Evolutionary conservation across 2,888 invertebrate genomes (phyloP).

Genomic region (Gastracanthus pulcherrimus): DNA sequence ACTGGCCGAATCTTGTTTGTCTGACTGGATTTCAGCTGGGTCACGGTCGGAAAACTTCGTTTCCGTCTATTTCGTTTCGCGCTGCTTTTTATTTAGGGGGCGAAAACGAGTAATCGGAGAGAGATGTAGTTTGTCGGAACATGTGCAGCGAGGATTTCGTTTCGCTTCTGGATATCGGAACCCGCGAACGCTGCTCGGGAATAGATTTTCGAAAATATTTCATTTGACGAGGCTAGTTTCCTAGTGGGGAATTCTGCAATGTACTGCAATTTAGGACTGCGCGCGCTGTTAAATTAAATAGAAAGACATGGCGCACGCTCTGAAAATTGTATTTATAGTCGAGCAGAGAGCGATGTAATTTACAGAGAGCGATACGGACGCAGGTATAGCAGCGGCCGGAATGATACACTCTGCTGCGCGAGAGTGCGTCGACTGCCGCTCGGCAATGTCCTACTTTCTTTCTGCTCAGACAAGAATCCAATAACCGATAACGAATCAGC

Average conservation of each 20-base stretch:
- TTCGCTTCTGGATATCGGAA: too few relatives aligned
- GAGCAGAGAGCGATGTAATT: background rate
- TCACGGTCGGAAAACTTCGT: background rate
- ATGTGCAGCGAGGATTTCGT: too few relatives aligned
- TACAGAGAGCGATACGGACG: background rate
- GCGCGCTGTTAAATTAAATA: background rate
- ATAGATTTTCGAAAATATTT: too few relatives aligned
- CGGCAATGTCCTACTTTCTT: constrained; percentile 46
- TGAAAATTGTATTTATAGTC: background rate
- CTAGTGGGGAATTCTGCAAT: too few relatives aligned
- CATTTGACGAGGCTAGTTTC: too few relatives aligned
- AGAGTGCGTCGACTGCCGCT: constrained; percentile 14
- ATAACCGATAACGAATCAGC: constrained; percentile 59
- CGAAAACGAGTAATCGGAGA: background rate
- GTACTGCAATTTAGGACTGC: too few relatives aligned
- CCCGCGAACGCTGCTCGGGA: too few relatives aligned
- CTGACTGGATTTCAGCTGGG: background rate
- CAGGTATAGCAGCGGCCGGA: background rate
- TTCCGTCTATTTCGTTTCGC: background rate
- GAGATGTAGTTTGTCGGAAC: too few relatives aligned
- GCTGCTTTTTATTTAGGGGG: background rate
- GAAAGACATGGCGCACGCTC: background rate
- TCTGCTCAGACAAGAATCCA: constrained; percentile 55
- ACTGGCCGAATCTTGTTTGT: background rate
- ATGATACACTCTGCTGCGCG: background rate